These are phyloP conservation scores for Linnaemya vulpina DNA, from an alignment of 2,888 invertebrate genomes.

Conservation along the genomic window DNA sequence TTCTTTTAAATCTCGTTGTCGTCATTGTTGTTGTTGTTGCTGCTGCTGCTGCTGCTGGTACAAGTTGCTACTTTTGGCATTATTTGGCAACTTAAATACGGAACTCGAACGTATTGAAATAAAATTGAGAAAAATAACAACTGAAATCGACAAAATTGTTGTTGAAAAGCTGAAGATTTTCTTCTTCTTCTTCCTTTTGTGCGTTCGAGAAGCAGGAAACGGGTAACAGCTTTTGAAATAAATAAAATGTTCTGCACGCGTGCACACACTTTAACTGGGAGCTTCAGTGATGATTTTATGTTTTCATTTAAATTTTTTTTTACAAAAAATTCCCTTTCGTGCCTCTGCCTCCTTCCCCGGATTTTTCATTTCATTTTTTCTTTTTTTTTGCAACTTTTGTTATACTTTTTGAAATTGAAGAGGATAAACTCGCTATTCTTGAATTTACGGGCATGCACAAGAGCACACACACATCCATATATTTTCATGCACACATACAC, in stretches of 20 bases:
- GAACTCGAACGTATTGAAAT: slow-evolving; percentile 3
- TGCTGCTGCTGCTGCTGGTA: slow-evolving; percentile 57
- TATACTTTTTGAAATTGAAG: slow-evolving; percentile 51
- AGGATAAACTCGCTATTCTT: slow-evolving; percentile 57
- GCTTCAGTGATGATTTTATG: slow-evolving; percentile 62
- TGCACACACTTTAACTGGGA: slow-evolving; percentile 72
- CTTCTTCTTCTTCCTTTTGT: background rate
- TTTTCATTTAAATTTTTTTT: slow-evolving; percentile 53
- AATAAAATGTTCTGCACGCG: slow-evolving; percentile 78
- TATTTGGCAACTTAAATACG: slow-evolving; percentile 44
- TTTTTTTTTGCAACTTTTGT: slow-evolving; percentile 48
- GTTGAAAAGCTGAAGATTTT: background rate
- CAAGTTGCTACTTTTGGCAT: slow-evolving; percentile 51
- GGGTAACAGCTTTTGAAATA: slow-evolving; percentile 72
- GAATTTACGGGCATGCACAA: slow-evolving; percentile 17
- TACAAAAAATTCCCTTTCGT: slow-evolving; percentile 32
- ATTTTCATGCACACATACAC: slow-evolving; percentile 5
- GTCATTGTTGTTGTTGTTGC: too few relatives aligned
- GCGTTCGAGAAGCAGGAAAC: slow-evolving; percentile 1
- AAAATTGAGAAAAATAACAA: slow-evolving; percentile 8
- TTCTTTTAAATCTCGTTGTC: slow-evolving; percentile 44
- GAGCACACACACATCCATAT: background rate
- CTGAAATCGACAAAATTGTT: slow-evolving; percentile 31
- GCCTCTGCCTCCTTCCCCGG: slow-evolving; percentile 1
- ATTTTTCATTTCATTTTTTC: background rate